Percentiles rank a stretch among this genome's conserved stretches.
Conservation (phyloP, 1,140 invertebrate species). For the Odontomachus brunneus region DNA sequence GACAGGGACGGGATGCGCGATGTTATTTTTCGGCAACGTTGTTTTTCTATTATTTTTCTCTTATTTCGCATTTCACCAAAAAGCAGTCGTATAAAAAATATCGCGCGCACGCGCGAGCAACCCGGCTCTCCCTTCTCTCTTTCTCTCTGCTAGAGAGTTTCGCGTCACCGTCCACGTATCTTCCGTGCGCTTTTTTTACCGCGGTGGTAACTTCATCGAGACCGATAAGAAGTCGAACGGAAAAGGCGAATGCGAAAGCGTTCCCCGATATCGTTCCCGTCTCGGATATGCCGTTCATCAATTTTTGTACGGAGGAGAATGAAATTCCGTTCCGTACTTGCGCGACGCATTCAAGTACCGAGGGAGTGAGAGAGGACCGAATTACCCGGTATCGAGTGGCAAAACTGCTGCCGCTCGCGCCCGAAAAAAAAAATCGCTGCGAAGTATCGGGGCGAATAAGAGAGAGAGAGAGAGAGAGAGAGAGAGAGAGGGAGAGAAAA, state of each 20-base stretch:
- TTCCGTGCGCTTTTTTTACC: too few relatives aligned
- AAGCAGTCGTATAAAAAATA: constrained; percentile 48
- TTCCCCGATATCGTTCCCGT: background rate
- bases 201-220: constrained; percentile 4
- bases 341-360: constrained; percentile 40
- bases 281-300: constrained; percentile 3
- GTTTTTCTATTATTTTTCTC: constrained; percentile 56
- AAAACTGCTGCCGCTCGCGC: constrained; percentile 33
- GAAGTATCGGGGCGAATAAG: constrained; percentile 20
- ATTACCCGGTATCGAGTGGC: constrained; percentile 21
- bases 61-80: constrained; percentile 45
- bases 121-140: background rate
- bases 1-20: constrained; percentile 16
- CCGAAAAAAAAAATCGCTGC: constrained; percentile 40
- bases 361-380: background rate
- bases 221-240: background rate
- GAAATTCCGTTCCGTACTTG: constrained; percentile 21
- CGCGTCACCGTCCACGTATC: too few relatives aligned
- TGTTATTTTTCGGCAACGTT: constrained; percentile 53
- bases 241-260: background rate
- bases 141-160: background rate
- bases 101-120: background rate
- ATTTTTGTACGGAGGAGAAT: constrained; percentile 4
- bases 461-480: too few relatives aligned
- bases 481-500: too few relatives aligned